Conservation (phyloP, 1,140 invertebrate genomes). For the Caenorhabditis inopinata region DNA sequence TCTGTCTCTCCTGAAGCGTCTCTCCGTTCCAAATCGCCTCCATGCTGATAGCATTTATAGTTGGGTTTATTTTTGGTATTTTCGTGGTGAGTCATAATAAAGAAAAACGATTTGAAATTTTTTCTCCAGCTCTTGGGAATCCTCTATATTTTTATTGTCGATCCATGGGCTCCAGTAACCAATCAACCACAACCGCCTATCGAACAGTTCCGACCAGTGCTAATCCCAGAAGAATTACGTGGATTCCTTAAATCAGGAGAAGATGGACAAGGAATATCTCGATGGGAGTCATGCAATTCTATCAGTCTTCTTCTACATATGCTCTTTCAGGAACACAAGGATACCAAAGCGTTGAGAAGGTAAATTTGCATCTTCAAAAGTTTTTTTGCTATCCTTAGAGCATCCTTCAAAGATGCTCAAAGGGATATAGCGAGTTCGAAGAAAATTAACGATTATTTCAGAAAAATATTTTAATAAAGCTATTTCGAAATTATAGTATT, state of each 20-base stretch:
- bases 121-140: not conserved
- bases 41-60: slow-evolving; percentile 34
- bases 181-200: slow-evolving; percentile 35
- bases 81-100: not conserved
- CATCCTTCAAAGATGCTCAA: no score
- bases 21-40: no score
- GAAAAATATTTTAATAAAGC: no score
- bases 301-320: slow-evolving; percentile 59
- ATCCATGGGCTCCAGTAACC: slow-evolving; percentile 26
- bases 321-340: slow-evolving; percentile 62
- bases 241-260: slow-evolving; percentile 53
- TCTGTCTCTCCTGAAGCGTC: not conserved
- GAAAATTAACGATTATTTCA: no score
- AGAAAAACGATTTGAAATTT: no score
- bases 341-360: slow-evolving; percentile 59
- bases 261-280: slow-evolving; percentile 55
- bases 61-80: slow-evolving; percentile 31
- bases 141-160: slow-evolving; percentile 23
- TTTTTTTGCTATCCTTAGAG: no score
- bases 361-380: slow-evolving; percentile 37
- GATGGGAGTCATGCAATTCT: slow-evolving; percentile 56
- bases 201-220: slow-evolving; percentile 53
- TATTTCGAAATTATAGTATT: no score
- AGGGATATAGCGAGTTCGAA: no score
- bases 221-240: slow-evolving; percentile 56